Conservation (phyloP, 2,797 vertebrate species). For the Jordanella pulchra region DNA sequence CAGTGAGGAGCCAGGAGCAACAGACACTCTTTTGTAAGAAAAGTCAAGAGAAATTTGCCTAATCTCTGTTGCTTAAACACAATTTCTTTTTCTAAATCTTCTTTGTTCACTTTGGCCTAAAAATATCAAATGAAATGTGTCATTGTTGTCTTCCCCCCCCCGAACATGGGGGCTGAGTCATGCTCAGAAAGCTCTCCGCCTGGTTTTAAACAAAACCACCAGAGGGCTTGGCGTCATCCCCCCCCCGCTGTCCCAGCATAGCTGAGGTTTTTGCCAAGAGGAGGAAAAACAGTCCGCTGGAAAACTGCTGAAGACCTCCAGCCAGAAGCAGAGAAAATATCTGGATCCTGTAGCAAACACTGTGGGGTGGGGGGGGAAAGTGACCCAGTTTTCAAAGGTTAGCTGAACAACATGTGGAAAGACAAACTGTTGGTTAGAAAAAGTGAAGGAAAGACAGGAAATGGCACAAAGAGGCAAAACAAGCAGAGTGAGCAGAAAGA, state of each 20-base stretch:
- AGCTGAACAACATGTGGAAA: slow-evolving; percentile 62
- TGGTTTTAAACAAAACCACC: slow-evolving; percentile 25
- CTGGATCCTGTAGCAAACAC: slow-evolving; percentile 30
- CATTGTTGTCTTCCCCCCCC: no score
- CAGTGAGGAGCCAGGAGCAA: not conserved
- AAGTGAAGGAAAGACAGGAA: not conserved
- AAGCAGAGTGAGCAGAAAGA: slow-evolving; percentile 2
- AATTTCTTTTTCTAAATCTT: not conserved
- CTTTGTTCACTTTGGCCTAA: not conserved
- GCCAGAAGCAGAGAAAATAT: slow-evolving; percentile 56
- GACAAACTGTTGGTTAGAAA: slow-evolving; percentile 2
- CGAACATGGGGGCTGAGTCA: not conserved
- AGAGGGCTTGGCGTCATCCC: slow-evolving; percentile 20
- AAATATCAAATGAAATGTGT: not conserved
- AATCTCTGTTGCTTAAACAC: not conserved
- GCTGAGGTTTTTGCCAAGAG: slow-evolving; percentile 22
- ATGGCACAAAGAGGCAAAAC: not conserved
- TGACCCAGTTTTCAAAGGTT: slow-evolving; percentile 55
- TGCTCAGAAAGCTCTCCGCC: slow-evolving; percentile 25
- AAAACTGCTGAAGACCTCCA: slow-evolving; percentile 30
- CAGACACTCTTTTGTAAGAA: not conserved
- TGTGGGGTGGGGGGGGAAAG: slow-evolving; percentile 7
- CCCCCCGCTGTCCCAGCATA: slow-evolving; percentile 20
- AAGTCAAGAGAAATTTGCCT: no score
- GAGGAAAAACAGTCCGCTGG: slow-evolving; percentile 55